Evolutionary conservation across 2,888 invertebrate genomes (phyloP).

Genomic region (Biston stratarius): DNA sequence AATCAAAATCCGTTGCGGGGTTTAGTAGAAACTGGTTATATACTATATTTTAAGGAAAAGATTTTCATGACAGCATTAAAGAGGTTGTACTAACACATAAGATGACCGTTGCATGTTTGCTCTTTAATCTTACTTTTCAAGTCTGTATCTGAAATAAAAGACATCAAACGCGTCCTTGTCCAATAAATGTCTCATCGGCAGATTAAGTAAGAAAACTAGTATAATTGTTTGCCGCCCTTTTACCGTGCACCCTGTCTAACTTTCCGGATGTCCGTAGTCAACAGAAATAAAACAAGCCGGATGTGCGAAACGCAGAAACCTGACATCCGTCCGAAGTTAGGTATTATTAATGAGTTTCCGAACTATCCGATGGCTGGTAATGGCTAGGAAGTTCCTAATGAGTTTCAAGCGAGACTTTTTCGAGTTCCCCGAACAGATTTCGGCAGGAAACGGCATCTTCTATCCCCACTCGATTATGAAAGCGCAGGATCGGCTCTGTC

Average conservation of each 20-base stretch:
- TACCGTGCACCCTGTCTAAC: background rate
- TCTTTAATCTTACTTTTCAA: too few species aligned
- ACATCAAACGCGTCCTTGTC: too few species aligned
- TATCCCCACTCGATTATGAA: conserved; percentile 1
- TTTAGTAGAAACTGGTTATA: too few species aligned
- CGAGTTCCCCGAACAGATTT: conserved; percentile 21
- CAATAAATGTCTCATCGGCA: too few species aligned
- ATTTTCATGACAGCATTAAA: too few species aligned
- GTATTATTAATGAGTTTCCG: conserved; percentile 41
- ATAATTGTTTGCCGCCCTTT: background rate
- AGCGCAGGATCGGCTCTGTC: conserved; percentile 16
- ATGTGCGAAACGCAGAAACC: conserved; percentile 13
- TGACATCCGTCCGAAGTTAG: conserved; percentile 34
- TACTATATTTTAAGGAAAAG: too few species aligned
- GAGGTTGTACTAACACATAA: too few species aligned
- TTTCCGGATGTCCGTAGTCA: background rate
- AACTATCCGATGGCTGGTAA: conserved; percentile 38
- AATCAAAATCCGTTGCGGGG: too few species aligned
- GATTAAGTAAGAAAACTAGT: background rate
- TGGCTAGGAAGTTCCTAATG: conserved; percentile 30
- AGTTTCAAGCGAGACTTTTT: conserved; percentile 35
- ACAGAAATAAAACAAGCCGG: conserved; percentile 19
- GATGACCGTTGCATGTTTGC: too few species aligned
- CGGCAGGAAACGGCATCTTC: conserved; percentile 10
- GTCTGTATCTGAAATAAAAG: too few species aligned